phyloP scores from a whole-genome alignment of 2,888 invertebrate genomes.

The Neuroscelio doddi region DNA sequence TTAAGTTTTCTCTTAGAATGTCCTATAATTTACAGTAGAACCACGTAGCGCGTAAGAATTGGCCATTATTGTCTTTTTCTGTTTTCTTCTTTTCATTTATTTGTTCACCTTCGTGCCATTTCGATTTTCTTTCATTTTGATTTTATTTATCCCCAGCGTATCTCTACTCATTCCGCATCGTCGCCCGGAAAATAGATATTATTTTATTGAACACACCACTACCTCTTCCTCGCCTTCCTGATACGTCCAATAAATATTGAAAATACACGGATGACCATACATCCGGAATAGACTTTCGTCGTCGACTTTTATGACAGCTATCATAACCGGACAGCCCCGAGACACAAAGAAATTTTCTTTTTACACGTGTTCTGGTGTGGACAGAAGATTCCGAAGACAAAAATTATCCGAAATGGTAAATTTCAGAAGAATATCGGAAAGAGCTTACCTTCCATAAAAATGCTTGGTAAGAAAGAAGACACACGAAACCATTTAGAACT shows the following conservation, averaged over 20 bases:
- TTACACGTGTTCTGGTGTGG: neutral
- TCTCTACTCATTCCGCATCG: constrained; percentile 57
- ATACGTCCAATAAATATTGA: constrained; percentile 61
- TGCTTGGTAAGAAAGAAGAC: neutral
- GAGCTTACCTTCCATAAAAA: neutral
- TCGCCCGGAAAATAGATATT: constrained; percentile 61
- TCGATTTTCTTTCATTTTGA: constrained; percentile 57
- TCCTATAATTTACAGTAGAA: no score
- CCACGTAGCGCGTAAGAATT: constrained; percentile 51
- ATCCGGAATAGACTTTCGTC: constrained; percentile 37
- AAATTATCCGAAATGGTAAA: no score
- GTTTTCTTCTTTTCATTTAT: constrained; percentile 36
- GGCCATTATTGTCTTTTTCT: constrained; percentile 34
- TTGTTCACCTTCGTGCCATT: constrained; percentile 30
- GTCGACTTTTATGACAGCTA: constrained; percentile 48
- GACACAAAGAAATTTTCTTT: no score
- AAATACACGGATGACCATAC: constrained; percentile 44
- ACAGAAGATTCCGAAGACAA: no score
- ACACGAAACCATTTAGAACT: neutral
- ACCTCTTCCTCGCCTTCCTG: constrained; percentile 29
- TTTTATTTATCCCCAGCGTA: constrained; percentile 58
- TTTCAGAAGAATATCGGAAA: neutral
- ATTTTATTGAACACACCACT: constrained; percentile 56
- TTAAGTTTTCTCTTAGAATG: no score
- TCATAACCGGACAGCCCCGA: no score